These are phyloP conservation scores for Synanthedon tipuliformis DNA, from an alignment of 2,888 invertebrate genomes.

Conservation along the genomic window DNA sequence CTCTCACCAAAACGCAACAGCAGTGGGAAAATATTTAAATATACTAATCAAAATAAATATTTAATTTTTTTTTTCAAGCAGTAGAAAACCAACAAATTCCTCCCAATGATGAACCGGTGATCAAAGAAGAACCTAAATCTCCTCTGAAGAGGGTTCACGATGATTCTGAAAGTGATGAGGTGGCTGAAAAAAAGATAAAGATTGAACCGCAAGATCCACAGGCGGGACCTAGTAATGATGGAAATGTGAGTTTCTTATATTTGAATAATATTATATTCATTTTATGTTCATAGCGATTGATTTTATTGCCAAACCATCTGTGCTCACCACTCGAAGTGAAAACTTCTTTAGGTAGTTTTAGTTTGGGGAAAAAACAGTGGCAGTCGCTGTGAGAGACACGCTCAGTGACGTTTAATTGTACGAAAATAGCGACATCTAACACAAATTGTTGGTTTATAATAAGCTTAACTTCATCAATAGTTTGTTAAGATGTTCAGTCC, in stretches of 20 bases:
- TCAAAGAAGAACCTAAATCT: not conserved
- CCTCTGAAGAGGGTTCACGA: slow-evolving; percentile 24
- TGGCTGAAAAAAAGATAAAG: slow-evolving; percentile 16
- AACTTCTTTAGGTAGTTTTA: no score
- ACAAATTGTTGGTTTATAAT: no score
- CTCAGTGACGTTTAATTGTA: no score
- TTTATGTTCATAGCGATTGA: not conserved
- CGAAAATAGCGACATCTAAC: no score
- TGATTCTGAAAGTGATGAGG: slow-evolving; percentile 4
- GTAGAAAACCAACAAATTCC: slow-evolving; percentile 4
- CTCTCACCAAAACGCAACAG: no score
- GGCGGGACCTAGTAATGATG: slow-evolving; percentile 30
- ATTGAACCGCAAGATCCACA: slow-evolving; percentile 13
- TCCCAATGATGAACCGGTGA: slow-evolving; percentile 6
- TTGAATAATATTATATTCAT: not conserved
- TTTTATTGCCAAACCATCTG: not conserved
- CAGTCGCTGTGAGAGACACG: no score
- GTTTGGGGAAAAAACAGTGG: no score
- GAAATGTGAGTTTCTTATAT: slow-evolving; percentile 12
- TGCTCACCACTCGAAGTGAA: no score
- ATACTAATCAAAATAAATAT: no score
- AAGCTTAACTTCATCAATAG: no score
- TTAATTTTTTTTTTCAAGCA: not conserved
- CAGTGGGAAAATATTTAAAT: no score
- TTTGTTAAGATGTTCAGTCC: no score